A percentile compares a stretch with the other conserved stretches of the same genome.
Conservation (phyloP, 2,797 vertebrate genomes). For the Onychomys torridus region DNA sequence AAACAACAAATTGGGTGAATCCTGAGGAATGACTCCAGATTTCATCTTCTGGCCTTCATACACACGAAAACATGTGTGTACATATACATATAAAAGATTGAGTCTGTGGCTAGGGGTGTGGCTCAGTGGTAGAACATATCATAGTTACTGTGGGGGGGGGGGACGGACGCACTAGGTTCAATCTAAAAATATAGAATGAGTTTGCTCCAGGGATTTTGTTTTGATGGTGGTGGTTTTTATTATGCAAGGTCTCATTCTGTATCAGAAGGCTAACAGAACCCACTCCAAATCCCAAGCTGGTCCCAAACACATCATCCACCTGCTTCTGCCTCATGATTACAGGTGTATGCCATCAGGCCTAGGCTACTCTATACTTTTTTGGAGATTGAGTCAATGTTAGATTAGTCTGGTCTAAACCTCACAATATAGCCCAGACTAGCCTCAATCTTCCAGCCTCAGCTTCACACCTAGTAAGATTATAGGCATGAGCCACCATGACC, state of each 20-base stretch:
- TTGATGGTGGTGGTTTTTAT: not conserved
- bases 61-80: not conserved
- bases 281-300: not conserved
- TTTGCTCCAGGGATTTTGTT: not conserved
- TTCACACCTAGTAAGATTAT: not conserved
- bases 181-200: not conserved
- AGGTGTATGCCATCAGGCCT: not conserved
- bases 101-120: not conserved
- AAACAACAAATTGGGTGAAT: not conserved
- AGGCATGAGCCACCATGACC: not conserved
- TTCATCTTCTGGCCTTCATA: not conserved
- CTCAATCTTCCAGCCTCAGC: not conserved
- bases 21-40: not conserved
- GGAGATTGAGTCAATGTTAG: not conserved
- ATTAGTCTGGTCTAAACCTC: not conserved
- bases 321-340: not conserved
- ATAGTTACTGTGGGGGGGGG: not conserved
- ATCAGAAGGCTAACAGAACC: not conserved
- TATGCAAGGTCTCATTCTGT: not conserved
- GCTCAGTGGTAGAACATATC: not conserved
- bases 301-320: not conserved
- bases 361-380: not conserved
- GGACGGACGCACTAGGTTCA: not conserved
- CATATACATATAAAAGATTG: not conserved
- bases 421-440: not conserved